A percentile compares a stretch with the other conserved stretches of the same genome.
Conservation (phyloP, 2,113 vertebrate genomes). For the Carlito syrichta region DNA sequence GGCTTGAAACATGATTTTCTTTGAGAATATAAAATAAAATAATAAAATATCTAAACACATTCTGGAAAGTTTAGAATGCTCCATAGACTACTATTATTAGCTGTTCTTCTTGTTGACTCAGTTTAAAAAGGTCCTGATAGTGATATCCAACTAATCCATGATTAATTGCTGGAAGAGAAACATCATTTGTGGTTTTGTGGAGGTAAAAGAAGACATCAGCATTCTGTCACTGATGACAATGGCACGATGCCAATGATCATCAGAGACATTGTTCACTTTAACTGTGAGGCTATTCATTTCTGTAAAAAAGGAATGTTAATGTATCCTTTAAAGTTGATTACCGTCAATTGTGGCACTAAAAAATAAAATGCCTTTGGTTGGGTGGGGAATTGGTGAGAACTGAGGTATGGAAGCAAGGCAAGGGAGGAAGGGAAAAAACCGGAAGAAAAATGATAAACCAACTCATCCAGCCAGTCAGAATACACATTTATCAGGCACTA, state of each 20-base stretch:
- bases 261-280: slow-evolving; percentile 35
- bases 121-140: slow-evolving; percentile 14
- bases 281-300: not conserved
- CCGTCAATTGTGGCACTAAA: not conserved
- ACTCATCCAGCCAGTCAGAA: not conserved
- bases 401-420: not conserved
- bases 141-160: slow-evolving; percentile 6
- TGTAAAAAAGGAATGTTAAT: not conserved
- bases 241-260: slow-evolving; percentile 28
- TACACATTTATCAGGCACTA: not conserved
- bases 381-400: not conserved
- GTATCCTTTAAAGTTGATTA: slow-evolving; percentile 15
- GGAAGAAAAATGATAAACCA: not conserved
- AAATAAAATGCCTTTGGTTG: not conserved
- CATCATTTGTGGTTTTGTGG: slow-evolving; percentile 59
- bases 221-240: slow-evolving; percentile 14
- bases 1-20: not conserved
- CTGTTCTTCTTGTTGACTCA: not conserved
- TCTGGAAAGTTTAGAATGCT: not conserved
- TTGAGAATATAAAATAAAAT: not conserved
- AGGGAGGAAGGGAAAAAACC: not conserved
- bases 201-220: slow-evolving; percentile 50
- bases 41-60: not conserved
- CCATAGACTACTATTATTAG: not conserved
- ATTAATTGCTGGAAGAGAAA: slow-evolving; percentile 53